Evolutionary conservation across 2,797 vertebrate species (phyloP), one percentile per base, ranked within the genome.

Genomic region (Remorina albescens): DNA sequence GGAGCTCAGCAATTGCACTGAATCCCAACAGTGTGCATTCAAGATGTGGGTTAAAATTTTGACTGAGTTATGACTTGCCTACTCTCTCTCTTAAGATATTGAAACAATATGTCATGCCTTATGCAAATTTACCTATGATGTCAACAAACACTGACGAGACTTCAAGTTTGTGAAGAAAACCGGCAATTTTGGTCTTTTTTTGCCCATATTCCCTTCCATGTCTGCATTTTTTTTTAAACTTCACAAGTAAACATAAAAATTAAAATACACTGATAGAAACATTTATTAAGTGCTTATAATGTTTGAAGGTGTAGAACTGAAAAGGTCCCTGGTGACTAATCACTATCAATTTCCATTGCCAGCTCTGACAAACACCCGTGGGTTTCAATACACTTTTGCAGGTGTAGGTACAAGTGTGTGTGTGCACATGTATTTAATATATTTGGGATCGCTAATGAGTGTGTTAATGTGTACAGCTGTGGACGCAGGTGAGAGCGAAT

Each of bases 391-490:
- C 28, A 58, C 50, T 51, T 51, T 12, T 62, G 30, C 51, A 67
- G 44, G 49, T 55, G 58, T 55, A n/a, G n/a, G 34, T 39, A n/a
- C n/a, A n/a, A n/a, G 37, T 47, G 39, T 68, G 36, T 4, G 21
- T 28, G 46, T n/a, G 41, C 51, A 16, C 44, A 49, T 50, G 23
- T 16, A 32, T 67, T 71, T 50, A 56, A 68, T 72, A 39, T 71
- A 5, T 2, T 83, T 82, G 77, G 23, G 15, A 47, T 73, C 65
- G 60, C 55, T 78, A 75, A 62, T 70, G 23, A 62, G 32, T 67
- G 51, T 65, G 36, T 39, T 44, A 5, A 53, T n/a, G 63, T 62
- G 49, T 66, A 19, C 2, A 72, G 37, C 2, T 15, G 51, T 11
- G 25, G 25, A 71, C 23, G 46, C 64, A 79, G 62, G 79, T 71